Conservation (phyloP, 2,113 vertebrate genomes). For the Tychaedon coryphoeus region DNA sequence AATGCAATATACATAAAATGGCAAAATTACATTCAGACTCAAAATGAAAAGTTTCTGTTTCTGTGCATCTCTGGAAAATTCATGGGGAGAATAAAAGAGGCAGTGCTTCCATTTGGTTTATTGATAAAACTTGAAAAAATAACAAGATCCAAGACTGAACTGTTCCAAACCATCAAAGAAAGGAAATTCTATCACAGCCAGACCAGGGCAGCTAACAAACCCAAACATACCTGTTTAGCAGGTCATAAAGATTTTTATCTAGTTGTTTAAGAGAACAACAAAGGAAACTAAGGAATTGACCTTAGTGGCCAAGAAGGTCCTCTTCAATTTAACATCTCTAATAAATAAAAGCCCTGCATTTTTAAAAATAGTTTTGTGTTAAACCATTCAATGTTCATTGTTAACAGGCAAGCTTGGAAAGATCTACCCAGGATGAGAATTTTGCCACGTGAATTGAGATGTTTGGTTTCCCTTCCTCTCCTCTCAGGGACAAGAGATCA, state of each 20-base stretch:
- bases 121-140: neutral
- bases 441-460: neutral
- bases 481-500: neutral
- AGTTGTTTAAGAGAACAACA: neutral
- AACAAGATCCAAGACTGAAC: neutral
- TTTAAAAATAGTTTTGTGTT: neutral
- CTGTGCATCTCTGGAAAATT: neutral
- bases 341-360: neutral
- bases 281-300: neutral
- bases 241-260: neutral
- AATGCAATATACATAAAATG: neutral
- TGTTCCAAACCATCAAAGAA: neutral
- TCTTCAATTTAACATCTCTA: neutral
- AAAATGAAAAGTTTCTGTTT: neutral
- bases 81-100: neutral
- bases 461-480: neutral
- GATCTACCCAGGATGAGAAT: accelerated
- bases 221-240: neutral
- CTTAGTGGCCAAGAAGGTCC: neutral
- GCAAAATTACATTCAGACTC: neutral
- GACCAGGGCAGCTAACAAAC: neutral
- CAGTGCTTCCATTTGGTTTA: neutral
- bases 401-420: neutral
- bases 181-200: neutral
- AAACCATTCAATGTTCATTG: neutral